These are phyloP conservation scores for Adelognathus sp. DNA, from an alignment of 2,888 invertebrate species.

Conservation along the genomic window DNA sequence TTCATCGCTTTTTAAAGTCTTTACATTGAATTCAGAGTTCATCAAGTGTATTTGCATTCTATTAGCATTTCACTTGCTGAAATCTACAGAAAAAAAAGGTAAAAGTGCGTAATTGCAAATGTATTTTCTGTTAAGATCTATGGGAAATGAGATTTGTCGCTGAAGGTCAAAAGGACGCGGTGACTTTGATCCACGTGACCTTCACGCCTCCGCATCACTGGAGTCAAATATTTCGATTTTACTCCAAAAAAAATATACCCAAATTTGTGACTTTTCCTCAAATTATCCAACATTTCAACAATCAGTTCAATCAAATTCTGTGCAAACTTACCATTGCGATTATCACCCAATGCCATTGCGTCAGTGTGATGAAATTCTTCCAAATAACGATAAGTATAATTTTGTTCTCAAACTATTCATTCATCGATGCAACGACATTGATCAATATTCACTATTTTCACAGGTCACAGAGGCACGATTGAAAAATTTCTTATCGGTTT, in stretches of 20 bases:
- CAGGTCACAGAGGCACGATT: not conserved
- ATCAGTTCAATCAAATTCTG: not conserved
- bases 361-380: not conserved
- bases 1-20: no score
- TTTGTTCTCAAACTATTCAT: not conserved
- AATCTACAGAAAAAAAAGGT: no score
- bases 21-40: no score
- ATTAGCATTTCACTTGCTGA: no score
- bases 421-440: no score
- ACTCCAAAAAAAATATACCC: not conserved
- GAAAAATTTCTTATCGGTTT: not conserved
- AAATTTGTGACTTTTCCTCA: no score
- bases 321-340: slow-evolving; percentile 27
- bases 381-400: not conserved
- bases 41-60: no score
- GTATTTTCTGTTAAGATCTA: slow-evolving; percentile 19
- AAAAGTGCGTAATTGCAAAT: not conserved
- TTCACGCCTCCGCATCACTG: not conserved
- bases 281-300: not conserved
- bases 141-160: slow-evolving; percentile 7
- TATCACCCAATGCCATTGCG: slow-evolving; percentile 46
- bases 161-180: slow-evolving; percentile 53
- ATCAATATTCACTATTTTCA: not conserved
- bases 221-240: not conserved
- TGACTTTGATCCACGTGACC: slow-evolving; percentile 8